These are phyloP conservation scores for Trachelus iudaicus DNA, from an alignment of 2,888 invertebrate genomes.

Conservation along the genomic window DNA sequence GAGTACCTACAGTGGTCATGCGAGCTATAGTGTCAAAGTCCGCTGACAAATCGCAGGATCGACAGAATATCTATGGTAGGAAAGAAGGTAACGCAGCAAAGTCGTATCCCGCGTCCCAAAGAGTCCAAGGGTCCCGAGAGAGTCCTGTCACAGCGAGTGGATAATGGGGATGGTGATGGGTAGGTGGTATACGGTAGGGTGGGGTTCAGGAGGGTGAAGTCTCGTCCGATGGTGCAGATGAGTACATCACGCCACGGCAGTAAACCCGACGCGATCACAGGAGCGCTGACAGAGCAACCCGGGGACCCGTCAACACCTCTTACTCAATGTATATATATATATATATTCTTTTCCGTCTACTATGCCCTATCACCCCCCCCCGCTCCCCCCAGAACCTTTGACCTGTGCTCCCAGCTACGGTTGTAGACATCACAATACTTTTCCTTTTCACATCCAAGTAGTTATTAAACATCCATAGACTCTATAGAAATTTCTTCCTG, in stretches of 20 bases:
- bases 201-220: slow-evolving; percentile 28
- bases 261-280: slow-evolving; percentile 61
- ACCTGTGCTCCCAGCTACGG: background rate
- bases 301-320: slow-evolving; percentile 64
- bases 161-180: slow-evolving; percentile 63
- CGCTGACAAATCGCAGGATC: background rate
- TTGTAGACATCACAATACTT: background rate
- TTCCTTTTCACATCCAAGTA: background rate
- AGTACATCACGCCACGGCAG: slow-evolving; percentile 64
- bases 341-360: background rate
- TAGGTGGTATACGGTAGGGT: slow-evolving; percentile 41
- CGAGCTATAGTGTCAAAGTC: background rate
- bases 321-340: background rate
- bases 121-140: slow-evolving; percentile 49
- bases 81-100: background rate
- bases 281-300: slow-evolving; percentile 59
- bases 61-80: background rate
- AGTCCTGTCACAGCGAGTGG: slow-evolving; percentile 63
- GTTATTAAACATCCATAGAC: background rate
- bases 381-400: background rate
- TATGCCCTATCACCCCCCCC: background rate
- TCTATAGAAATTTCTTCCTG: background rate
- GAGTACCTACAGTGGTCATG: background rate
- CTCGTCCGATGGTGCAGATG: slow-evolving; percentile 48
- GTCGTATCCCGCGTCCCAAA: background rate